Conservation (phyloP, 2,113 vertebrate species). For the Sorex fumeus region DNA sequence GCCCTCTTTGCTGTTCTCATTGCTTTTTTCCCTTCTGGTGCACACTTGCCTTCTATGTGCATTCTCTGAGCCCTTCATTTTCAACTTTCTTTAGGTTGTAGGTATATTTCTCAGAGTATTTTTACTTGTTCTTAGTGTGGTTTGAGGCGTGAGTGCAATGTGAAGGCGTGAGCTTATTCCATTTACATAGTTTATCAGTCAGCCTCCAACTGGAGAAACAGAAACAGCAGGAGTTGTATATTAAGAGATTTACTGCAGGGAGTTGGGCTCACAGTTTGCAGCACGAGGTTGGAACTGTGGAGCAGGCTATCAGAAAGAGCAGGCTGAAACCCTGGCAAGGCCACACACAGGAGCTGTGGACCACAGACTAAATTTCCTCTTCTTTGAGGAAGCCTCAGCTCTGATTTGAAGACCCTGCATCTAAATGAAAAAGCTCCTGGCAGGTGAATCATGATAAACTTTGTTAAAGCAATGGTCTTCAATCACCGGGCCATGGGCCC, state of each 20-base stretch:
- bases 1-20: not conserved
- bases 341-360: not conserved
- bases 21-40: not conserved
- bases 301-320: not conserved
- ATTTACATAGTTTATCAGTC: not conserved
- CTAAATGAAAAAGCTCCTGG: not conserved
- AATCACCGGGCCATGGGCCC: too few species aligned
- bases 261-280: not conserved
- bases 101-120: not conserved
- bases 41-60: not conserved
- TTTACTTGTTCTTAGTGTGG: not conserved
- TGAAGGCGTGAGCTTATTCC: constrained; percentile 18
- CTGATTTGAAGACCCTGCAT: not conserved
- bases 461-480: not conserved
- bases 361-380: not conserved
- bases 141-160: not conserved
- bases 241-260: not conserved
- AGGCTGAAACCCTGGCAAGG: not conserved
- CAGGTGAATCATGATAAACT: not conserved
- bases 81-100: not conserved
- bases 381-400: not conserved
- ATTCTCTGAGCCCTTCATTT: not conserved
- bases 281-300: not conserved
- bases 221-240: not conserved
- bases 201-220: not conserved